phyloP scores from a whole-genome alignment of 2,888 invertebrate genomes.

The Cheilosia pagana region DNA sequence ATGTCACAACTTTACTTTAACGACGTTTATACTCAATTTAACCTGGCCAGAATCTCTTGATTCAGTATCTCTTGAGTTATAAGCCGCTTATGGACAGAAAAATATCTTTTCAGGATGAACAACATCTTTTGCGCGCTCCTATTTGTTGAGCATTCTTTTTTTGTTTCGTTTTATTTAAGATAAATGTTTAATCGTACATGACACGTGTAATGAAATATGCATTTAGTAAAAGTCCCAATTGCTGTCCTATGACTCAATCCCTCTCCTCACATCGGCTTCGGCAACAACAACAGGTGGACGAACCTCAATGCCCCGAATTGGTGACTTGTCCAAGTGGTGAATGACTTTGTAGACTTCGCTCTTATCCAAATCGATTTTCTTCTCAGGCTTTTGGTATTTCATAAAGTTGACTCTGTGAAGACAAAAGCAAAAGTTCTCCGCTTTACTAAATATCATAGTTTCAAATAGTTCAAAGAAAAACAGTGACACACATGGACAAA shows the following conservation, averaged over 20 bases:
- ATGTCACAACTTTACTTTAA: too few species aligned
- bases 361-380: conserved; percentile 89
- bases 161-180: conserved; percentile 1
- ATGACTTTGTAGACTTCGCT: conserved; percentile 92
- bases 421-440: conserved; percentile 6
- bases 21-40: too few species aligned
- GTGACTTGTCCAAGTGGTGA: conserved; percentile 89
- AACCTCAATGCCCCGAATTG: conserved; percentile 87
- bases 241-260: conserved; percentile 78
- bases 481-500: background rate
- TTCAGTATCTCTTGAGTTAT: too few species aligned
- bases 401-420: conserved; percentile 93
- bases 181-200: conserved; percentile 30
- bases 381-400: conserved; percentile 93
- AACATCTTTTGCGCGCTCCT: background rate
- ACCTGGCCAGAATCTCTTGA: too few species aligned
- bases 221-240: background rate
- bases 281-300: conserved; percentile 87
- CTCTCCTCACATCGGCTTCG: conserved; percentile 86
- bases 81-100: too few species aligned
- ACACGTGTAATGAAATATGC: conserved; percentile 23
- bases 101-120: too few species aligned
- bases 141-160: background rate
- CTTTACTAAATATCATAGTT: background rate
- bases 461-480: background rate